Percentiles rank a stretch among this genome's conserved stretches.
Conservation (phyloP, 1,140 invertebrate genomes). For the Drosophila bipectinata region DNA sequence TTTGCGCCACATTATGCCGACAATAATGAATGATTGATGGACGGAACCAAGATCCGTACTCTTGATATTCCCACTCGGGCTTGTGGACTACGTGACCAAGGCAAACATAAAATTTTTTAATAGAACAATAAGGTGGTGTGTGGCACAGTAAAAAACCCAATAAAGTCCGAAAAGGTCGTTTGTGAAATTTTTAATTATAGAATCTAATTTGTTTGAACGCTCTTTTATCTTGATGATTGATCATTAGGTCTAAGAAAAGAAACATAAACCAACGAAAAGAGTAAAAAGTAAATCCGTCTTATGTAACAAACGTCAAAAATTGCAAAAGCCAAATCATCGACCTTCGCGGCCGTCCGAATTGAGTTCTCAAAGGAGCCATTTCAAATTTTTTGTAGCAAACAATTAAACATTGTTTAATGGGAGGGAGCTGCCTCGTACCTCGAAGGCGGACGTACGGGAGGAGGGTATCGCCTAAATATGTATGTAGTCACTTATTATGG, state of each 20-base stretch:
- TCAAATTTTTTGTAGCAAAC: slow-evolving; percentile 45
- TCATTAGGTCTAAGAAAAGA: slow-evolving; percentile 59
- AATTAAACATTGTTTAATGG: slow-evolving; percentile 59
- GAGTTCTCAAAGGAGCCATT: slow-evolving; percentile 68
- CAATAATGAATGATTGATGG: slow-evolving; percentile 68
- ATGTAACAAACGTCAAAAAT: slow-evolving; percentile 76
- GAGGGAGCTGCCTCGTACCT: not conserved
- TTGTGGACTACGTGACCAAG: slow-evolving; percentile 70
- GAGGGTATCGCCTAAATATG: slow-evolving; percentile 10
- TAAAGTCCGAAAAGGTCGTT: slow-evolving; percentile 47
- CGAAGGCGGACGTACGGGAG: not conserved
- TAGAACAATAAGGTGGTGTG: slow-evolving; percentile 56
- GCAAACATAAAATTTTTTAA: slow-evolving; percentile 44
- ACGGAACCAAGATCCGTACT: slow-evolving; percentile 33
- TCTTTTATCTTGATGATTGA: slow-evolving; percentile 71
- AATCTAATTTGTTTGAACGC: slow-evolving; percentile 72
- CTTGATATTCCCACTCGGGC: slow-evolving; percentile 35
- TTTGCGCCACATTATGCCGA: slow-evolving; percentile 26
- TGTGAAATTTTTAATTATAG: slow-evolving; percentile 74
- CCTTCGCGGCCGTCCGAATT: slow-evolving; percentile 48
- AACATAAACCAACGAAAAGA: slow-evolving; percentile 33
- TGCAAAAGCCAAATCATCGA: slow-evolving; percentile 68
- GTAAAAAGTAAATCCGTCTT: slow-evolving; percentile 72
- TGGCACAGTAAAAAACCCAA: slow-evolving; percentile 37
- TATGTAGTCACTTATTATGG: slow-evolving; percentile 43